These are phyloP conservation scores for Mercenaria mercenaria DNA, from an alignment of 1,140 invertebrate species.

Conservation along the genomic window DNA sequence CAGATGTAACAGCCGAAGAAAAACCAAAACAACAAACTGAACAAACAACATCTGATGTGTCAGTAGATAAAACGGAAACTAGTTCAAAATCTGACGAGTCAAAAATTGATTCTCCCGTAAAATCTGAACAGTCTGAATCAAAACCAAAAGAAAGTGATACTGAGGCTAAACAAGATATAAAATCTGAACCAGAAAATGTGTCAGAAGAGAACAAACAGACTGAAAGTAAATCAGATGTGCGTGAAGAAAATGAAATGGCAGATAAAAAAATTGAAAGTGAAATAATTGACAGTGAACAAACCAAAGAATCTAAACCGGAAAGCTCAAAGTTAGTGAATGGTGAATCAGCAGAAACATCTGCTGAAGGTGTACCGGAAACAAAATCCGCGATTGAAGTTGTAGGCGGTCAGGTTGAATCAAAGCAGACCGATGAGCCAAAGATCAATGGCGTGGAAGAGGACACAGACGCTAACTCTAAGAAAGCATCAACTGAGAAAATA, in stretches of 20 bases:
- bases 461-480: not conserved
- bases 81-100: not conserved
- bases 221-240: not conserved
- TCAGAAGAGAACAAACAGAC: constrained; percentile 28
- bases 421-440: constrained; percentile 13
- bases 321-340: constrained; percentile 22
- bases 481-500: not conserved
- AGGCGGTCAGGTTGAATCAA: constrained; percentile 8
- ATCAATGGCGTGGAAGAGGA: constrained; percentile 16
- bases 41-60: not conserved
- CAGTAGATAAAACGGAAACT: not conserved
- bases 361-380: not conserved
- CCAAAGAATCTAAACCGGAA: not conserved
- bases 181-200: constrained; percentile 65
- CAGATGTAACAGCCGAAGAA: not conserved
- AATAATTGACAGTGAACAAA: not conserved
- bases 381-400: not conserved
- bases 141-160: not conserved
- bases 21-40: no score
- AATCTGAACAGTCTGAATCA: not conserved
- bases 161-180: not conserved
- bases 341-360: not conserved
- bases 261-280: constrained; percentile 8
- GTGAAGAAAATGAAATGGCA: constrained; percentile 9
- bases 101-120: not conserved